Evolutionary conservation across 64 coral and sea anemone species (phyloP), one percentile per base, ranked within the genome.

Genomic region (Montipora capricornis): DNA sequence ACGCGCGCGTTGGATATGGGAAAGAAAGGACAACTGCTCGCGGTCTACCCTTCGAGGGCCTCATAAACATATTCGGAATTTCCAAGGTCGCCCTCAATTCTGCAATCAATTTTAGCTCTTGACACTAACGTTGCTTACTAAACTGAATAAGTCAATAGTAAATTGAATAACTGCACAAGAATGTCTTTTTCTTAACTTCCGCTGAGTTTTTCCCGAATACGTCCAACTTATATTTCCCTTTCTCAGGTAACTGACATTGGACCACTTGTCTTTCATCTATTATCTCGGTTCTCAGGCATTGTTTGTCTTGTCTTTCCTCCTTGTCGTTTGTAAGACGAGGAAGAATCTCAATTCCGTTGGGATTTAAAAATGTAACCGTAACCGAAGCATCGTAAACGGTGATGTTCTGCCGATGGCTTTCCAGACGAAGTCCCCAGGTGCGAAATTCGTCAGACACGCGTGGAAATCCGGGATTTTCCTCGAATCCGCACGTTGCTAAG

Each of bases 101-200:
- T 37, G 37, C 37, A 0, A 37, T 37, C 37, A 37, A 37, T 37
- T 37, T 37, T 0, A 37, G 37, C 37, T 37, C 37, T 37, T 37
- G 37, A 37, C 37, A 37, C 37, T 37, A 37, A 37, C 37, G 37
- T 37, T 37, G 37, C 53, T 8, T 6, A 57, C 53, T 57, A 11
- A 57, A 11, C 64, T 17, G 13, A 68, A 4, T 0, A 4, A 24
- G 22, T 29, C 78, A 94, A 53, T 90, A 94, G 37, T 69, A 60
- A n/a, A 94, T 94, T 51, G 82, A 94, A 55, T 94, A 94, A 49
- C 93, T 84, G 29, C 93, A 94, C 2, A 94, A 48, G 47, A 89
- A 84, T 20, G 68, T 51, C 3, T 80, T 80, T 82, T 68, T 77
- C 89, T 84, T 82, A 9, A 74, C 87, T 13, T 49, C n/a, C 75